Base-by-base conservation (phyloP, 2,888 invertebrate species). In the Pandemis corylana region DNA sequence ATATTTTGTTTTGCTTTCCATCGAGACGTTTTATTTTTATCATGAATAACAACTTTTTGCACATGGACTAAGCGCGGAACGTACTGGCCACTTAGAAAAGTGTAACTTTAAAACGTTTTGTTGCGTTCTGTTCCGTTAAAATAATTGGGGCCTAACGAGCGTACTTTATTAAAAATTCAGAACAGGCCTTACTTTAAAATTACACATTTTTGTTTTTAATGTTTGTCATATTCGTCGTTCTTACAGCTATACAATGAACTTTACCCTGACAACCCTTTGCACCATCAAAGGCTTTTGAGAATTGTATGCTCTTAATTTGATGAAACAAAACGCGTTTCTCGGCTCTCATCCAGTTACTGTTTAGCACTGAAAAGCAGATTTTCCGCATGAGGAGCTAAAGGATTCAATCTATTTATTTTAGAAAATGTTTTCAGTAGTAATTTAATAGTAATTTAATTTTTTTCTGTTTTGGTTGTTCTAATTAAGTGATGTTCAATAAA, bases 261-360 rank as follows among this genome's bases (percentile, higher is more conserved):
- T 12, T 4, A 1, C 51, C n/a, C 20, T 46, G 64, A 44, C 53
- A 10, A 15, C 56, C 56, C 36, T 49, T 65, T 36, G 46, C 53
- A 59, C 15, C 46, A 65, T 59, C 65, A 65, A 64, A 71, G 70
- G 13, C 59, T 64, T 59, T 56, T 65, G 71, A 46, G 28, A 59
- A 42, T 4, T 51, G 42, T 67, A 49, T 62, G 61, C 41, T 51
- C 49, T 42, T 67, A 61, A 67, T 67, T 72, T 62, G 41, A 56
- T 13, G n/a, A 12, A 51, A 62, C 61, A 67, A 62, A 72, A 66
- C 67, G 36, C 56, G 56, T 41, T n/a, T 5, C 56, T 42, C 56
- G 9, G 15, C 13, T 41, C 49, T 53, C 6, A 13, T 64, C 42
- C 42, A 61, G 13, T 5, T 61, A 41, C 15, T 61, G 46, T 70